Evolutionary conservation across 2,888 invertebrate genomes (phyloP).

Genomic region (Tipula vernalis): DNA sequence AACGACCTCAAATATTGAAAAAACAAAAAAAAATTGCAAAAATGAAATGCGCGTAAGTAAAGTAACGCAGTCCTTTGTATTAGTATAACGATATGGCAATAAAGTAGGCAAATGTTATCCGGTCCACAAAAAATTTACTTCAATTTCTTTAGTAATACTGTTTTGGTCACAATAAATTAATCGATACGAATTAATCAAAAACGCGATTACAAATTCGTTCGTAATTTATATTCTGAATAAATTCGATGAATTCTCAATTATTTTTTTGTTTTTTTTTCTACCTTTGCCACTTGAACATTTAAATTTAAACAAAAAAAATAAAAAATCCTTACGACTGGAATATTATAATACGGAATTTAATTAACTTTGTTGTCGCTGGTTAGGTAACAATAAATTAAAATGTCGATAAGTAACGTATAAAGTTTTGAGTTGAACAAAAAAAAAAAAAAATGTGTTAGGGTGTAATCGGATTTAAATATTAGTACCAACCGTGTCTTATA

Average conservation of each 20-base stretch:
- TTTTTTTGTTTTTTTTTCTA: background rate
- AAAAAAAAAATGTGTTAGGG: too few relatives aligned
- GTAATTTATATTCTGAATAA: background rate
- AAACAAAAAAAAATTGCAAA: too few relatives aligned
- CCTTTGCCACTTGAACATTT: background rate
- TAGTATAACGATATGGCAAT: too few relatives aligned
- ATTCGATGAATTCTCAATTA: background rate
- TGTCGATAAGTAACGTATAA: too few relatives aligned
- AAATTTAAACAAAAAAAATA: background rate
- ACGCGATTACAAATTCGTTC: background rate
- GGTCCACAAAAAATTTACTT: too few relatives aligned
- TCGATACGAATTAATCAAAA: background rate
- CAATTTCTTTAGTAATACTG: too few relatives aligned
- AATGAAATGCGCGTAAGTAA: too few relatives aligned
- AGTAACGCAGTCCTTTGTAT: too few relatives aligned
- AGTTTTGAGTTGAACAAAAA: too few relatives aligned
- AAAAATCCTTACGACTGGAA: background rate
- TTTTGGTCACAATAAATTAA: background rate
- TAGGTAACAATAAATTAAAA: background rate
- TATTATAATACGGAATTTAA: background rate
- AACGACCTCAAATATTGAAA: background rate
- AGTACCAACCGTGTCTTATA: too few relatives aligned
- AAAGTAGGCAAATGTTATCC: too few relatives aligned
- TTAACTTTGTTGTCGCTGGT: background rate
- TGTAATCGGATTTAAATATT: too few relatives aligned